Percentiles rank a stretch among this genome's conserved stretches.
phyloP scores from a whole-genome alignment of 1,140 invertebrate genomes.

The Caenorhabditis brenneri region DNA sequence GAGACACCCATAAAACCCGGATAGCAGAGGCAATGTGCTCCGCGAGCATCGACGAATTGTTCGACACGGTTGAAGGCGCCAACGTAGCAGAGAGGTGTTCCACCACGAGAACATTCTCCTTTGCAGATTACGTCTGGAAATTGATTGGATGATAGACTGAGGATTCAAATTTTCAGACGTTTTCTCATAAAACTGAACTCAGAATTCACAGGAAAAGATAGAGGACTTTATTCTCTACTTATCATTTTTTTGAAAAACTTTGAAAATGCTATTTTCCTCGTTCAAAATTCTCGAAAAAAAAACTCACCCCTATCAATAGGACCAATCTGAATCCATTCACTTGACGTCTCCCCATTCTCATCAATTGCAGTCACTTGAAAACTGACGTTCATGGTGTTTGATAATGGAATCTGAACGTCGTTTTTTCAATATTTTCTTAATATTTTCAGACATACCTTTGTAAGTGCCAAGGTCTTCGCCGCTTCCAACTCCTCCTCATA shows the following conservation, averaged over 20 bases:
- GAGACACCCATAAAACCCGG: constrained; percentile 51
- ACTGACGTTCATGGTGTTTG: not conserved
- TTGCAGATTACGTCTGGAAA: constrained; percentile 52
- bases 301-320: constrained; percentile 51
- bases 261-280: no score
- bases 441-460: not conserved
- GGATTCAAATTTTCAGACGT: no score
- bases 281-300: no score
- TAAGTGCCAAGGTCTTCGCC: constrained; percentile 38
- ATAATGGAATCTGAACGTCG: constrained; percentile 44
- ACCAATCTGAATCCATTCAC: constrained; percentile 44
- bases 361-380: constrained; percentile 55
- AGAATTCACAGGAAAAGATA: no score
- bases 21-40: constrained; percentile 55
- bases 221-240: no score
- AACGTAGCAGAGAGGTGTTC: constrained; percentile 56
- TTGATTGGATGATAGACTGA: not conserved
- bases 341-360: constrained; percentile 52
- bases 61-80: constrained; percentile 51
- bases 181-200: no score
- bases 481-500: constrained; percentile 56
- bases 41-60: constrained; percentile 48
- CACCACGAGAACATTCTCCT: constrained; percentile 54
- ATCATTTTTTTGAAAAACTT: no score
- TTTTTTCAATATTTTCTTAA: constrained; percentile 53